Conservation (phyloP, 2,888 invertebrate genomes). For the Macaria notata region DNA sequence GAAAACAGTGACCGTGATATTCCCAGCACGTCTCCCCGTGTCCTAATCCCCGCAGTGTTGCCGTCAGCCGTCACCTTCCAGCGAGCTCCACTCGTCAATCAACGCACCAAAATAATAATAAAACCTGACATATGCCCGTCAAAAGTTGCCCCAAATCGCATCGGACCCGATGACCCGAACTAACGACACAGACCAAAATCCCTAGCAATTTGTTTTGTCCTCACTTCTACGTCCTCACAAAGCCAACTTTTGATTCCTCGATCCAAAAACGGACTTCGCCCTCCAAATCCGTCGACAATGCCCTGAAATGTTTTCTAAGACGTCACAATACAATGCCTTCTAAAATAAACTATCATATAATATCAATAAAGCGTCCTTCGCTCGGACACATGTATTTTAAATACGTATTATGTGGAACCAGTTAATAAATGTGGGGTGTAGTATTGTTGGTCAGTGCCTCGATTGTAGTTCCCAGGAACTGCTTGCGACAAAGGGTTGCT, state of each 20-base stretch:
- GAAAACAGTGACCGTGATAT: too few species aligned
- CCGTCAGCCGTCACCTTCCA: background rate
- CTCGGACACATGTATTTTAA: constrained; percentile 80
- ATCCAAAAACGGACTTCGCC: constrained; percentile 36
- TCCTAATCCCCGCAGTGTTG: too few species aligned
- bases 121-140: constrained; percentile 70
- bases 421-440: constrained; percentile 60
- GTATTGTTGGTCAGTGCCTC: constrained; percentile 49
- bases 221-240: constrained; percentile 33
- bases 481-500: constrained; percentile 51
- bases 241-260: constrained; percentile 26
- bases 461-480: constrained; percentile 75
- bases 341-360: constrained; percentile 82
- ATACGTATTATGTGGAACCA: constrained; percentile 78
- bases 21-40: too few species aligned
- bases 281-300: constrained; percentile 25
- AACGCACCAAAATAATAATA: constrained; percentile 61
- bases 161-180: constrained; percentile 77
- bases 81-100: constrained; percentile 62
- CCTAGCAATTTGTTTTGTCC: constrained; percentile 48
- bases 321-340: constrained; percentile 56
- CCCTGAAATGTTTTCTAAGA: constrained; percentile 42
- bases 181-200: constrained; percentile 79
- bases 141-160: constrained; percentile 80
- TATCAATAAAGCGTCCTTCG: constrained; percentile 78